Evolutionary conservation across 2,113 vertebrate species (phyloP).

Genomic region (Lonchura striata): DNA sequence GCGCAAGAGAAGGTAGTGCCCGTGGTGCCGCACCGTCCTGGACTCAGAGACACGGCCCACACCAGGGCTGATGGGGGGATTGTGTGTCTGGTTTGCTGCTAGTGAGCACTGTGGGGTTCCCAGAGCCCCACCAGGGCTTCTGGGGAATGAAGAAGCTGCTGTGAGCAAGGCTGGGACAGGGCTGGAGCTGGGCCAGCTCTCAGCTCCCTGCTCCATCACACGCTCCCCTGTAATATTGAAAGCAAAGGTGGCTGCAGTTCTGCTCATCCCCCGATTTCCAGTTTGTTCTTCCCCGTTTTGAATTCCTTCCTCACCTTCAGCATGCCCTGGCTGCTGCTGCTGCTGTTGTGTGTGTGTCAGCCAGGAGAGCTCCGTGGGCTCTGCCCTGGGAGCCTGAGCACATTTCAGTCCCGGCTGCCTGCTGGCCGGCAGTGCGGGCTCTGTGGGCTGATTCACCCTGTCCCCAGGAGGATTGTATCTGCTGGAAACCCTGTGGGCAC

Average conservation of each 20-base stretch:
- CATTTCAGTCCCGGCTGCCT: neutral
- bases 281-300: neutral
- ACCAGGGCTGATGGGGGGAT: neutral
- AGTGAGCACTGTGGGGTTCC: neutral
- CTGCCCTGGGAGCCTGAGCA: neutral
- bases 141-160: neutral
- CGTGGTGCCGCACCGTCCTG: neutral
- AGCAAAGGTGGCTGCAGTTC: neutral
- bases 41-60: neutral
- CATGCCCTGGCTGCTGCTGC: constrained; percentile 45
- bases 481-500: neutral
- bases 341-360: constrained; percentile 19
- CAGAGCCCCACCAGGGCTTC: neutral
- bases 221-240: neutral
- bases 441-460: neutral
- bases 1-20: constrained; percentile 86
- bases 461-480: neutral
- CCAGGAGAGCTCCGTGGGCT: neutral
- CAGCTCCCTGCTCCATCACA: neutral
- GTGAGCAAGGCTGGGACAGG: neutral
- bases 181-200: neutral
- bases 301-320: neutral
- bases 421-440: neutral
- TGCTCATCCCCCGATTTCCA: neutral
- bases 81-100: constrained; percentile 49